Evolutionary conservation across 2,888 invertebrate species (phyloP).

Genomic region (Disparrhopalites patrizii): DNA sequence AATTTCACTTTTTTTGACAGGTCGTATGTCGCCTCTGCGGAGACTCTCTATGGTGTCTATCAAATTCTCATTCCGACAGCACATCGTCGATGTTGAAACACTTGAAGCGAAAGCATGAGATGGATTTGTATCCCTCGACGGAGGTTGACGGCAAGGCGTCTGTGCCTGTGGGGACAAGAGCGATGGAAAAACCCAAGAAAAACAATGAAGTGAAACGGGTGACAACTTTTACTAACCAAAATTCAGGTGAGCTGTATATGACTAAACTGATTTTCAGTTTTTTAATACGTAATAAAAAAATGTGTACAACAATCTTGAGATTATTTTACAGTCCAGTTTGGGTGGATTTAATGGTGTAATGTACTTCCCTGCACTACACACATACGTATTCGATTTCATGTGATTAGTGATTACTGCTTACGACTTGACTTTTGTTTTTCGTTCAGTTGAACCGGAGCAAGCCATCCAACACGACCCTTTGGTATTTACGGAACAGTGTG

Average conservation of each 20-base stretch:
- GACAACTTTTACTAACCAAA: neutral
- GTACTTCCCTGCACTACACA: no score
- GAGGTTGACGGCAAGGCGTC: slow-evolving; percentile 8
- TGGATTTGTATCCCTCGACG: slow-evolving; percentile 35
- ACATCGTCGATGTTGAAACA: slow-evolving; percentile 45
- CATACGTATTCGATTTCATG: no score
- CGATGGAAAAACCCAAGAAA: slow-evolving; percentile 12
- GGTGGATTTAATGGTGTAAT: no score
- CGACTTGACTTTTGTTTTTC: no score
- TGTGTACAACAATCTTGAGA: neutral
- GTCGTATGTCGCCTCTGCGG: slow-evolving; percentile 40
- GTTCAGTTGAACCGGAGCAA: slow-evolving; percentile 28
- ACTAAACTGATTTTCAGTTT: neutral
- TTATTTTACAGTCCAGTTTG: no score
- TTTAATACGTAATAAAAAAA: neutral
- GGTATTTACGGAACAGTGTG: slow-evolving; percentile 38
- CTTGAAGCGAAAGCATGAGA: slow-evolving; percentile 39
- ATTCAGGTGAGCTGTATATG: neutral
- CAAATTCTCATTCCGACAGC: slow-evolving; percentile 41
- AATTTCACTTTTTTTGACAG: slow-evolving; percentile 27
- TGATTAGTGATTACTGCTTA: no score
- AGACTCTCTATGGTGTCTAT: slow-evolving; percentile 37
- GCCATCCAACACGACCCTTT: slow-evolving; percentile 41
- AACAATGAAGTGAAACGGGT: slow-evolving; percentile 20
- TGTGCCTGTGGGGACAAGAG: slow-evolving; percentile 12